A percentile compares a stretch with the other conserved stretches of the same genome.
Conservation (phyloP, 1,140 invertebrate species). For the Aphelinus certus region DNA sequence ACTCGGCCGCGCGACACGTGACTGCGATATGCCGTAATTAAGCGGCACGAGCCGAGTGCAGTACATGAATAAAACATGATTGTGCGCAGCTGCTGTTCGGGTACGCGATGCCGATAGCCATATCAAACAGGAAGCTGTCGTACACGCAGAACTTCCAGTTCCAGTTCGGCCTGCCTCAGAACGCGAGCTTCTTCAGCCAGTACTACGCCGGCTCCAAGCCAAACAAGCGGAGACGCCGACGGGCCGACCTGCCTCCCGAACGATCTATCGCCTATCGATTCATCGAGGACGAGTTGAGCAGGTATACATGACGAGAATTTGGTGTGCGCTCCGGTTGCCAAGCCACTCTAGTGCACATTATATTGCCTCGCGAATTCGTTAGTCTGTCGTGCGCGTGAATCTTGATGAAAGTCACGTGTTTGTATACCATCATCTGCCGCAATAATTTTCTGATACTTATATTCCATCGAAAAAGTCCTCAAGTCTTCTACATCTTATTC, state of each 20-base stretch:
- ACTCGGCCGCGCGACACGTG: no score
- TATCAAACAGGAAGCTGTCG: conserved; percentile 55
- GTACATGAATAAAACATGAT: neutral
- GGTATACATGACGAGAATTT: conserved; percentile 21
- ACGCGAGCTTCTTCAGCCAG: conserved; percentile 60
- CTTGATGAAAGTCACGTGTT: no score
- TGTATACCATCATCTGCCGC: no score
- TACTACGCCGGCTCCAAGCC: conserved; percentile 40
- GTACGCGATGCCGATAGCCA: conserved; percentile 58
- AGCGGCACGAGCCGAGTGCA: no score
- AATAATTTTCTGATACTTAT: no score
- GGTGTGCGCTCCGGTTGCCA: no score
- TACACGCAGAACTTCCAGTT: conserved; percentile 64
- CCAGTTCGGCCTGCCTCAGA: conserved; percentile 62
- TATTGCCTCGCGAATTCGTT: no score
- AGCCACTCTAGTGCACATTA: no score
- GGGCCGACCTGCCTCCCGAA: conserved; percentile 16
- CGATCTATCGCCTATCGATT: conserved; percentile 42
- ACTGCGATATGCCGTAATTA: no score
- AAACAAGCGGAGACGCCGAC: conserved; percentile 38
- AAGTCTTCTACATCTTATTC: no score
- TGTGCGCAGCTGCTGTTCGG: conserved; percentile 56
- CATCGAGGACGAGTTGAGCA: conserved; percentile 40
- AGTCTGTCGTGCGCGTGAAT: no score
- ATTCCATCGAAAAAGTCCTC: no score